Percentiles rank a stretch among this genome's conserved stretches.
These are phyloP conservation scores for Aromia moschata DNA, from an alignment of 2,888 invertebrate genomes.

Conservation along the genomic window DNA sequence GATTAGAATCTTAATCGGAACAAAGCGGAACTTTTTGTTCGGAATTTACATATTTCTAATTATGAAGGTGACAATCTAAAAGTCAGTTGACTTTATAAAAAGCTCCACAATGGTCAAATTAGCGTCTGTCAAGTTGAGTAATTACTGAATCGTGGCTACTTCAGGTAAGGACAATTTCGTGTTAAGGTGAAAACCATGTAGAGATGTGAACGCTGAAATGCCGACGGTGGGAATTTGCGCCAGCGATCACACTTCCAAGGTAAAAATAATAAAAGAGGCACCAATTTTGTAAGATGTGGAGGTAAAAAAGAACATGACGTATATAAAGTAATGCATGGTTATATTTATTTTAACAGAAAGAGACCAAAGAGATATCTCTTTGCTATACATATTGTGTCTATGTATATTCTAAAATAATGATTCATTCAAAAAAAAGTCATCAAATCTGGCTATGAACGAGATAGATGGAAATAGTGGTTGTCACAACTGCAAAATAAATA, in stretches of 20 bases:
- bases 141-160: constrained; percentile 19
- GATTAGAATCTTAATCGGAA: constrained; percentile 17
- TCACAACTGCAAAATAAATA: no score
- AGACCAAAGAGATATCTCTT: no score
- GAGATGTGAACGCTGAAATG: constrained; percentile 3
- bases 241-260: constrained; percentile 4
- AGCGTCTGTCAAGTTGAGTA: constrained; percentile 24
- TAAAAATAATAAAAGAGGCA: no score
- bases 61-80: constrained; percentile 35
- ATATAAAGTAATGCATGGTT: no score
- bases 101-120: constrained; percentile 14
- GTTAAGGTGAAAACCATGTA: not conserved
- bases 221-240: not conserved
- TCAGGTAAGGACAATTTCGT: constrained; percentile 11
- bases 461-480: no score
- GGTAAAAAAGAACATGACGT: no score
- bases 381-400: no score
- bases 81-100: constrained; percentile 28
- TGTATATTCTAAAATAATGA: no score
- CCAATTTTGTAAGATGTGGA: no score
- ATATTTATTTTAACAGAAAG: no score
- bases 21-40: constrained; percentile 30
- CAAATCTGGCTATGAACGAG: no score
- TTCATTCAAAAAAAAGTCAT: no score
- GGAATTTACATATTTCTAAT: constrained; percentile 39